Conservation (phyloP, 30 jellyfish, hydroid and myxozoan genomes). For the Aurelia coerulea region DNA sequence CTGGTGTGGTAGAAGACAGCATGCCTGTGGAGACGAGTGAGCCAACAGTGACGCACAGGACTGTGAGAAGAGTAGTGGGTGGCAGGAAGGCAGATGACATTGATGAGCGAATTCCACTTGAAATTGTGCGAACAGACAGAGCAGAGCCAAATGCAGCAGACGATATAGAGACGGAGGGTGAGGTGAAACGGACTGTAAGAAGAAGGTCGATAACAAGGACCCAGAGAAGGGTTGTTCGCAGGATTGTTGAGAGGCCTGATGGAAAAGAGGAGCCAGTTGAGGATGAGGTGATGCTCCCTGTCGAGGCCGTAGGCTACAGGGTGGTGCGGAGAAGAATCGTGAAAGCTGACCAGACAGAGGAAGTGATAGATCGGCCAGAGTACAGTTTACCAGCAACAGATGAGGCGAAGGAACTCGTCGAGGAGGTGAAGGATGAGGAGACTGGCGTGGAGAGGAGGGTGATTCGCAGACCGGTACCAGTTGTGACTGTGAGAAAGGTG, state of each 20-base stretch:
- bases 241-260: constrained; percentile 50
- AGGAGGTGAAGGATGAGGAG: constrained; percentile 53
- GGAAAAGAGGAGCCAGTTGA: constrained; percentile 41
- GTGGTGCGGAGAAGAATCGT: constrained; percentile 51
- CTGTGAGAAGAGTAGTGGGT: constrained; percentile 73
- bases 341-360: constrained; percentile 46
- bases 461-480: constrained; percentile 81
- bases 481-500: constrained; percentile 86
- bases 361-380: constrained; percentile 58
- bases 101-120: constrained; percentile 63
- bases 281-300: constrained; percentile 54
- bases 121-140: constrained; percentile 67
- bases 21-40: constrained; percentile 40
- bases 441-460: constrained; percentile 68
- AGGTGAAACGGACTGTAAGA: constrained; percentile 72
- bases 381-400: constrained; percentile 64
- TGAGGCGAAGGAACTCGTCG: constrained; percentile 50
- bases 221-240: constrained; percentile 76
- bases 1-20: constrained; percentile 52
- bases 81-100: constrained; percentile 24
- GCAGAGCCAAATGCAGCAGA: constrained; percentile 60
- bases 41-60: constrained; percentile 57
- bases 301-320: constrained; percentile 47
- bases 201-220: constrained; percentile 68
- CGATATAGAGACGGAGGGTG: constrained; percentile 68